Evolutionary conservation across 2,888 invertebrate species (phyloP), one percentile per base, ranked within the genome.

Genomic region (Anoncus sp.): DNA sequence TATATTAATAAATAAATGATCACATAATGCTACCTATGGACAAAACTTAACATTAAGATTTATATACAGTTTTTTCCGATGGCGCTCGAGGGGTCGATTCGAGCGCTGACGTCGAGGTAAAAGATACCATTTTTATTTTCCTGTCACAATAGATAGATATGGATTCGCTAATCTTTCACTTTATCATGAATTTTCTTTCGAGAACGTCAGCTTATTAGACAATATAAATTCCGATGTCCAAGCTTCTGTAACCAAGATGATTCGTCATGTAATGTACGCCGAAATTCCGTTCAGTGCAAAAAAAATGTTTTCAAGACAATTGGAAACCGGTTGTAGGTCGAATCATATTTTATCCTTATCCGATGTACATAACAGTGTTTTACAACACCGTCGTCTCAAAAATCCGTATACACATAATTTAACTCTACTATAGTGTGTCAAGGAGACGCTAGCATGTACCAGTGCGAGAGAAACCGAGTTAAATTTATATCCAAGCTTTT

Each of bases 381-480:
- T 31, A 31, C 3, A 31, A 31, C 38, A 38, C 10, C 10, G 38
- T 38, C 38, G 10, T 12, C 2, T 38, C 38, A 12, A 12, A 38
- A 38, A 38, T 38, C 38, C 38, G 7, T 38, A 12, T 38, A 12
- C 10, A 38, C 2, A 12, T 6, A 38, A 38, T 38, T 38, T 38
- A 4, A 38, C 10, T 38, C 9, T 38, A 38, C 10, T 14, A 20
- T 20, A 35, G 20, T 35, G 38, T 6, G 18, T 57, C 38, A 20
- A 35, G 20, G 18, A n/a, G 55, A n/a, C 16, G 31, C 18, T 31
- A 31, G 18, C 31, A 35, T n/a, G n/a, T n/a, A n/a, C 31, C 16
- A 55, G 27, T 27, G 31, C 35, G 57, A 57, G 57, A 18, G 24
- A 57, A 57, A 35, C 35, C 12, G 38, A 57, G 16, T 18, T 57